Conservation (phyloP, 2,888 invertebrate species). For the Synanthedon vespiformis region DNA sequence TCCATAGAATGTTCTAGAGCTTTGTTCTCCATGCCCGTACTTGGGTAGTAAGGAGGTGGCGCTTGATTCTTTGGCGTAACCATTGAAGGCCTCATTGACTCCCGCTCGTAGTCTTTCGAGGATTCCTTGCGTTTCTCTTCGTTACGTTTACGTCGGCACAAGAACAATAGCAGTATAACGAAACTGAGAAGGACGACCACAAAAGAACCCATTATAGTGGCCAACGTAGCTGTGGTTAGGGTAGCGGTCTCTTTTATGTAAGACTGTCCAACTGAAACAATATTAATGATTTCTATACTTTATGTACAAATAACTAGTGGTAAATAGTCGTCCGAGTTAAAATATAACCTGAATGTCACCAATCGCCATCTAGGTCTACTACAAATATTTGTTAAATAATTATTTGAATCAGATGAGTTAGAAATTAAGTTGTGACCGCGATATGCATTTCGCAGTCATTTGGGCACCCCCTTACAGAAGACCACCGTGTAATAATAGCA, state of each 20-base stretch:
- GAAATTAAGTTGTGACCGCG: too few species aligned
- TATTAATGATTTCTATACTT: not conserved
- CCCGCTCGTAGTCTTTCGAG: conserved; percentile 92
- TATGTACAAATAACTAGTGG: not conserved
- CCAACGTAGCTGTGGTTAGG: conserved; percentile 81
- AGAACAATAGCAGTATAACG: conserved; percentile 80
- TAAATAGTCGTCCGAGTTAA: too few species aligned
- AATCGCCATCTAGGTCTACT: too few species aligned
- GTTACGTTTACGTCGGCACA: conserved; percentile 83
- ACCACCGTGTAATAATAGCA: too few species aligned
- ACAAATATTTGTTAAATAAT: too few species aligned
- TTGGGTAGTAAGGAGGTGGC: conserved; percentile 91
- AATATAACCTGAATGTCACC: too few species aligned
- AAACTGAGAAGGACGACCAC: conserved; percentile 84
- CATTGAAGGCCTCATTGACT: conserved; percentile 85
- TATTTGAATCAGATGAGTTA: too few species aligned
- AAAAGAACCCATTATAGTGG: conserved; percentile 83
- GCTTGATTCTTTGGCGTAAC: conserved; percentile 89
- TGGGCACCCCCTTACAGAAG: too few species aligned
- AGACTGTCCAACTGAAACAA: conserved; percentile 79
- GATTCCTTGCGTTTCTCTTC: conserved; percentile 82
- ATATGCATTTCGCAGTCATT: too few species aligned
- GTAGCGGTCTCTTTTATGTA: conserved; percentile 84
- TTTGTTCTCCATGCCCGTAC: conserved; percentile 88
- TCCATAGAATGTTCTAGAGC: conserved; percentile 92